Conservation (phyloP, 2,797 vertebrate genomes). For the Synanceia verrucosa region DNA sequence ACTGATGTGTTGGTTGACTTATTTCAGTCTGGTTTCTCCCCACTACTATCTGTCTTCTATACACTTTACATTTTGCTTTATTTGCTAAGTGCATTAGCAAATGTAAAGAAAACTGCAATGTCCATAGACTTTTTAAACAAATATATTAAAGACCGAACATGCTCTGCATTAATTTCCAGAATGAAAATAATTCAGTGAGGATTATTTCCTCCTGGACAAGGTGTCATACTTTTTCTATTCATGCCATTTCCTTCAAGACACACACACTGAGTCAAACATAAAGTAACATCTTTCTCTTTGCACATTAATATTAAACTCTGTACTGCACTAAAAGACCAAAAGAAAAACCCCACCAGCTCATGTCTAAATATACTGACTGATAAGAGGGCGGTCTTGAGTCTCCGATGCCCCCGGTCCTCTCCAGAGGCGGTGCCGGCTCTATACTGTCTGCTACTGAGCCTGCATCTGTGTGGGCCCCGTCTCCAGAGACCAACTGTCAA, state of each 20-base stretch:
- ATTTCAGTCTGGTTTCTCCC: conserved; percentile 12
- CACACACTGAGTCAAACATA: conserved; percentile 11
- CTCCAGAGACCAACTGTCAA: conserved; percentile 89
- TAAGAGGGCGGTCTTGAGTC: conserved; percentile 95
- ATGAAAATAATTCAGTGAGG: background rate
- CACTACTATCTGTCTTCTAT: background rate
- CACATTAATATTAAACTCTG: background rate
- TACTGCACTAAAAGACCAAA: background rate
- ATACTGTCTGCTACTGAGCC: conserved; percentile 81
- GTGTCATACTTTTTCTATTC: conserved; percentile 29
- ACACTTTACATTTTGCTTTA: background rate
- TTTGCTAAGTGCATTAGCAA: background rate
- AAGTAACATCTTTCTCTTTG: conserved; percentile 2
- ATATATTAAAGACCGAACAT: background rate
- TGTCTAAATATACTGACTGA: conserved; percentile 83
- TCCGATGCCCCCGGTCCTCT: conserved; percentile 92
- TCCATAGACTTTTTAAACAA: background rate
- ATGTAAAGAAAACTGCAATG: background rate
- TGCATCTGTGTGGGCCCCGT: conserved; percentile 80
- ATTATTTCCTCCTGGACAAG: conserved; percentile 15
- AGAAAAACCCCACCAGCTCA: background rate
- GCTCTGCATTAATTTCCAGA: background rate
- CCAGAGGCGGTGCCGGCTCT: conserved; percentile 84
- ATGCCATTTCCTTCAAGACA: conserved; percentile 28
- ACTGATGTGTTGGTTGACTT: conserved; percentile 1